Conservation (phyloP, 1,140 invertebrate species). For the Cydia amplana region DNA sequence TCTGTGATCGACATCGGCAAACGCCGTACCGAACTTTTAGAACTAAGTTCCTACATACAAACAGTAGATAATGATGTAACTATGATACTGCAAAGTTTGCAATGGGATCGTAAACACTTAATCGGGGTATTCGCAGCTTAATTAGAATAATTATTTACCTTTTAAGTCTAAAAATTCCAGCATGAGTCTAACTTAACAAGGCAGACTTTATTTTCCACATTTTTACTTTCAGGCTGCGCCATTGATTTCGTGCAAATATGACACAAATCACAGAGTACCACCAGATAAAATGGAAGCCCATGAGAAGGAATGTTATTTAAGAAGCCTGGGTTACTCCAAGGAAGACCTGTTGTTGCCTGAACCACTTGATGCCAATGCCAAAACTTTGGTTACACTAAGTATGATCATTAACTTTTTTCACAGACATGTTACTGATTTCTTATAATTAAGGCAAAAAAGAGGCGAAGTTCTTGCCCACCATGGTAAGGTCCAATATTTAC, state of each 20-base stretch:
- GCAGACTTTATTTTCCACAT: too few relatives aligned
- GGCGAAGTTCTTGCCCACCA: not conserved
- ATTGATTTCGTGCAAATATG: constrained; percentile 50
- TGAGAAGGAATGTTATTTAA: constrained; percentile 54
- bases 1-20: constrained; percentile 45
- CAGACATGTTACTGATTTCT: not conserved
- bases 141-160: constrained; percentile 20
- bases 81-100: constrained; percentile 63
- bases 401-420: constrained; percentile 37
- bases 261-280: constrained; percentile 54
- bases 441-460: not conserved
- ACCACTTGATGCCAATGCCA: constrained; percentile 46
- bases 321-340: constrained; percentile 50
- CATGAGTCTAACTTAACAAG: too few relatives aligned
- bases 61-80: constrained; percentile 59
- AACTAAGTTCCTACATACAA: constrained; percentile 50
- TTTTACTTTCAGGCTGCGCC: constrained; percentile 40
- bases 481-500: not conserved
- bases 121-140: constrained; percentile 45
- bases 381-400: constrained; percentile 60
- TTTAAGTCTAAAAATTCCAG: not conserved
- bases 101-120: constrained; percentile 59
- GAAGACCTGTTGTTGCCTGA: constrained; percentile 58
- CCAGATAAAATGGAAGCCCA: constrained; percentile 47
- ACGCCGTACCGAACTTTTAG: constrained; percentile 49